Conservation (phyloP, 1,140 invertebrate species). For the Brachionus calyciflorus region DNA sequence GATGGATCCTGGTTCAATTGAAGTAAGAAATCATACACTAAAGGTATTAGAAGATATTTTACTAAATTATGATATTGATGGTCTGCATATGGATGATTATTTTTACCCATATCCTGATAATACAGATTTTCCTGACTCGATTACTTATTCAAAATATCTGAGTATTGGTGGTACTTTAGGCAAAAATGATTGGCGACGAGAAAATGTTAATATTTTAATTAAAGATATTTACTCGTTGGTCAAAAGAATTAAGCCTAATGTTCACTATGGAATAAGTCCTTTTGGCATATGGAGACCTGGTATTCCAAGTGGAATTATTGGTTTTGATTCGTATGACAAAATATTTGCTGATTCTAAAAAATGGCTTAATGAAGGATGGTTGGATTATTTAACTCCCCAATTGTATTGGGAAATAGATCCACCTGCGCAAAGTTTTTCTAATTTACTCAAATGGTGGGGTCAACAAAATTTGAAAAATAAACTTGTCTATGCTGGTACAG, state of each 20-base stretch:
- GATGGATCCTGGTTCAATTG: conserved; percentile 54
- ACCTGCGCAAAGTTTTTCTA: conserved; percentile 53
- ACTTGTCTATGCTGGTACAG: conserved; percentile 52
- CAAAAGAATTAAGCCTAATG: conserved; percentile 50
- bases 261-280: conserved; percentile 55
- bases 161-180: conserved; percentile 51
- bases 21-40: conserved; percentile 50
- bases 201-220: conserved; percentile 54
- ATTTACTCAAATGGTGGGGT: conserved; percentile 55
- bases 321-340: conserved; percentile 52
- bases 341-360: conserved; percentile 54
- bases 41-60: conserved; percentile 53
- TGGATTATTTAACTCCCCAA: conserved; percentile 56
- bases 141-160: conserved; percentile 52
- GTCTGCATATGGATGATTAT: conserved; percentile 58
- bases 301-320: conserved; percentile 51
- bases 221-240: conserved; percentile 50
- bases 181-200: conserved; percentile 53
- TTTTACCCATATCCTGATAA: conserved; percentile 57
- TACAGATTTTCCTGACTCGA: conserved; percentile 52
- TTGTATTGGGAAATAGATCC: conserved; percentile 57
- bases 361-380: conserved; percentile 55
- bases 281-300: conserved; percentile 56
- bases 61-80: conserved; percentile 56
- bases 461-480: conserved; percentile 49